Percentiles rank a stretch among this genome's conserved stretches.
Evolutionary conservation across 2,113 vertebrate genomes (phyloP).

Genomic region (Zosterops borbonicus): DNA sequence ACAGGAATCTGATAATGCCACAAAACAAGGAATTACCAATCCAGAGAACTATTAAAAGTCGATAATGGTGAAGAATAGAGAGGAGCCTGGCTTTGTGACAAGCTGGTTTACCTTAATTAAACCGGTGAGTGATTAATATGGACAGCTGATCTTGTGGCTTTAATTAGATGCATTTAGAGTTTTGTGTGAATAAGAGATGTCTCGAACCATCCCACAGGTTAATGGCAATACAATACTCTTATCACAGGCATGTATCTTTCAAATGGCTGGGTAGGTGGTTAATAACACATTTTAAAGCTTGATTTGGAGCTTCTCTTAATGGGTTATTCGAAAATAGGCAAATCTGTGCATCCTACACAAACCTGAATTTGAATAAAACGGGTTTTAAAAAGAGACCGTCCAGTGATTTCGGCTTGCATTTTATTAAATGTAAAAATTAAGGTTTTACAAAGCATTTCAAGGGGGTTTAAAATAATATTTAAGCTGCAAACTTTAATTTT

Average conservation of each 20-base stretch:
- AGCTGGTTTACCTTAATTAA: slow-evolving; percentile 76
- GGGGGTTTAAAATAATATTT: neutral
- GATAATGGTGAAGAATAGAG: slow-evolving; percentile 63
- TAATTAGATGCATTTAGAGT: slow-evolving; percentile 72
- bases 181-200: slow-evolving; percentile 64
- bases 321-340: slow-evolving; percentile 41
- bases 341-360: neutral
- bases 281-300: slow-evolving; percentile 71
- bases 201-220: slow-evolving; percentile 59
- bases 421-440: neutral
- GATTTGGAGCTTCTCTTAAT: slow-evolving; percentile 57
- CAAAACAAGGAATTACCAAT: slow-evolving; percentile 45
- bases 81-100: slow-evolving; percentile 67
- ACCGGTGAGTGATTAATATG: slow-evolving; percentile 72
- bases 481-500: neutral
- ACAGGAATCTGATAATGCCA: slow-evolving; percentile 28
- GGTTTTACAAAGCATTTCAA: neutral
- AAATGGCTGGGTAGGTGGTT: slow-evolving; percentile 61
- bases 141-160: slow-evolving; percentile 69
- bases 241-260: slow-evolving; percentile 62
- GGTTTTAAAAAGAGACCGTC: neutral
- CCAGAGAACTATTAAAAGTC: slow-evolving; percentile 57
- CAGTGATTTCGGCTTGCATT: neutral
- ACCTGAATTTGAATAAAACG: neutral
- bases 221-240: slow-evolving; percentile 65